Conservation (phyloP, 2,113 vertebrate species). For the Dasypus novemcinctus region DNA sequence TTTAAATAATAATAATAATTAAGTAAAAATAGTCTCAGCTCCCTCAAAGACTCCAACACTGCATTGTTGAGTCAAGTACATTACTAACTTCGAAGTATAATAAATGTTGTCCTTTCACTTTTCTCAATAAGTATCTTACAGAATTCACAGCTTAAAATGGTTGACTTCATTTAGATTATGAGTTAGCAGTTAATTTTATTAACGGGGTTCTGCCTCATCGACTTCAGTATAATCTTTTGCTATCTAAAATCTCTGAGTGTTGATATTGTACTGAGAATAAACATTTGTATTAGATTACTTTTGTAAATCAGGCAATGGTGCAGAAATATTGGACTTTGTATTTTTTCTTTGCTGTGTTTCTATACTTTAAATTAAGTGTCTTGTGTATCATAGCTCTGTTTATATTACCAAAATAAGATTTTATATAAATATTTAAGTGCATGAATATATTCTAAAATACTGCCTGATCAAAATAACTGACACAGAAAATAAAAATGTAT, state of each 20-base stretch:
- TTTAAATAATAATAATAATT: not conserved
- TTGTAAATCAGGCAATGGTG: not conserved
- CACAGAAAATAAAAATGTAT: not conserved
- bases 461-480: conserved; percentile 33
- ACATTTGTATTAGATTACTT: not conserved
- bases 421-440: conserved; percentile 43
- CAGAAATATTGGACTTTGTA: not conserved
- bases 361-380: not conserved
- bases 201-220: not conserved
- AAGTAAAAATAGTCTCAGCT: not conserved
- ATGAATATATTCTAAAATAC: not conserved
- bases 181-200: conserved; percentile 44
- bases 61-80: not conserved
- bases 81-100: not conserved
- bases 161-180: conserved; percentile 36
- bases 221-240: not conserved
- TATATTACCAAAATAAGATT: conserved; percentile 34
- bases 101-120: not conserved
- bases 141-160: not conserved
- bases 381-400: conserved; percentile 7
- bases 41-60: not conserved
- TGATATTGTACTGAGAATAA: conserved; percentile 47
- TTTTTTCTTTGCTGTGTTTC: not conserved
- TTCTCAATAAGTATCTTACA: conserved; percentile 18
- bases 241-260: conserved; percentile 40